Base-by-base conservation (phyloP, 2,113 vertebrate species). In the Gavialis gangeticus region DNA sequence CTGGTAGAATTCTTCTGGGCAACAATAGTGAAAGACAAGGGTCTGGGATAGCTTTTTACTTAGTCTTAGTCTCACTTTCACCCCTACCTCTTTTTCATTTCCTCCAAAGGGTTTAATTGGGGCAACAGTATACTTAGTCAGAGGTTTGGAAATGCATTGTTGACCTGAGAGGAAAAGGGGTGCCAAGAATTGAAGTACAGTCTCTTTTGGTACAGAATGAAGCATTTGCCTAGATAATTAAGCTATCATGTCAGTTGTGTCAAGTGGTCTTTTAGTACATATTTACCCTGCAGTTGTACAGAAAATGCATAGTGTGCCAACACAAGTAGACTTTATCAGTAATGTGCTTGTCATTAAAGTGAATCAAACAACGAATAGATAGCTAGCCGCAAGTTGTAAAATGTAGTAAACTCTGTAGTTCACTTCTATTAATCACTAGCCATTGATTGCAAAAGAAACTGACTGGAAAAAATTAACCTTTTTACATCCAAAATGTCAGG, bases 401-500 rank as follows among this genome's bases (percentile, higher is more conserved):
- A 64, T 56, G 82, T 66, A 56, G 15, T 2, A 22, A 86, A 88
- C 59, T 75, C 27, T 55, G 56, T 81, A 73, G 30, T 87, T 92
- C 60, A 11, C 6, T 82, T n/a, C 9, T 94, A 9, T 88, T 97
- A 91, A 96, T 95, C 66, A n/a, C 83, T 91, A 90, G 56, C 37
- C 56, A 34, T 85, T 92, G 82, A 88, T 84, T 91, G 28, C 54
- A 84, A 77, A 46, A 85, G 80, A 97, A 97, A 82, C 63, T 25
- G 76, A 75, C 54, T 91, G 81, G 88, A 80, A 97, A 95, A 92
- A 93, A 82, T 0, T 1, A 62, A 95, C 82, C 37, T 88, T 97
- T 97, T 94, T 90, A 60, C 92, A 97, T 91, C 85, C 24, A 91
- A 93, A 97, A 94, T 91, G 58, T 77, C 81, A 88, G 22, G 24